phyloP scores from a whole-genome alignment of 2,797 vertebrate genomes.

The Carapus acus region DNA sequence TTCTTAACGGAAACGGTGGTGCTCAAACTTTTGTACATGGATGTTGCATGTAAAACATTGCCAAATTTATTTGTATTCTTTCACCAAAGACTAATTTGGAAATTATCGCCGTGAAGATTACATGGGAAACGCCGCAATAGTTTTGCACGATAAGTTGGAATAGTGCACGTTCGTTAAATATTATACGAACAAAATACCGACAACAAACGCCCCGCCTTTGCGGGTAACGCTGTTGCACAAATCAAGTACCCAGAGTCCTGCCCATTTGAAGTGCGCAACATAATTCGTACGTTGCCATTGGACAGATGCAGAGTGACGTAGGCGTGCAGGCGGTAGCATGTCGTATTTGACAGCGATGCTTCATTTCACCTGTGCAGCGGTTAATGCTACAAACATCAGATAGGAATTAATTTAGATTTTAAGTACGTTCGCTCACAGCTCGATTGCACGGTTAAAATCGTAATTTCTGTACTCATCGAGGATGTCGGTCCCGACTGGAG shows the following conservation, averaged over 20 bases:
- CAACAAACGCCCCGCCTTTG: conserved; percentile 2
- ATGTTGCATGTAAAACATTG: too few species aligned
- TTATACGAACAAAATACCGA: too few species aligned
- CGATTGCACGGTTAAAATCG: not conserved
- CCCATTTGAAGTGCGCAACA: conserved; percentile 46
- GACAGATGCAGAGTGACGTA: conserved; percentile 18
- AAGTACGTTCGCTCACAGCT: not conserved
- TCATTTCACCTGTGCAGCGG: conserved; percentile 8
- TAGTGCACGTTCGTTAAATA: too few species aligned
- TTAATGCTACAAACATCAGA: not conserved
- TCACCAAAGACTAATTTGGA: too few species aligned
- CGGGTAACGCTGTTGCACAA: rapidly evolving
- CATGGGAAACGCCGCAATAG: too few species aligned
- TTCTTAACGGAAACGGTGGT: too few species aligned
- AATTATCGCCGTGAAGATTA: too few species aligned
- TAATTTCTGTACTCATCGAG: conserved; percentile 32
- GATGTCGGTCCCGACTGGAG: conserved; percentile 63
- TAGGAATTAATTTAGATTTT: not conserved
- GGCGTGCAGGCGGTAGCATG: conserved; percentile 12
- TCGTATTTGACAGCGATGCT: conserved; percentile 30
- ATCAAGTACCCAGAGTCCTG: conserved; percentile 23
- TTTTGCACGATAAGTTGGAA: too few species aligned
- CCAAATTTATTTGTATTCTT: too few species aligned
- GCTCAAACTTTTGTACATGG: too few species aligned
- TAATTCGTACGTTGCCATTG: conserved; percentile 44